Percentiles rank a stretch among this genome's conserved stretches.
phyloP scores from a whole-genome alignment of 2,113 vertebrate genomes.

The Motacilla tschutschensis region DNA sequence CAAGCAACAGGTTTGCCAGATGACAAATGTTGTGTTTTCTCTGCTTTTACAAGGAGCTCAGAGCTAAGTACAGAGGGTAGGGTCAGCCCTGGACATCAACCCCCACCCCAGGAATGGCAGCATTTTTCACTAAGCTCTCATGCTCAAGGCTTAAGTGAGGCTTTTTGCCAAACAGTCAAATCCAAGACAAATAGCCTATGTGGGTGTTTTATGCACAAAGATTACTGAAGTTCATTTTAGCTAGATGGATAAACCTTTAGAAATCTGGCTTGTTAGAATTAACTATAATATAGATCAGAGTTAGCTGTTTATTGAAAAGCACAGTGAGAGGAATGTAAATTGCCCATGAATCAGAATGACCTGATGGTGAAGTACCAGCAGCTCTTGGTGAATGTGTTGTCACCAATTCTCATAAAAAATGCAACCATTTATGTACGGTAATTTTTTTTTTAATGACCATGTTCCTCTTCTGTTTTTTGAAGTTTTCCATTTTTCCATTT shows the following conservation, averaged over 20 bases:
- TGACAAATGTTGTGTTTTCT: slow-evolving; percentile 84
- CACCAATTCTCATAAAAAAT: not conserved
- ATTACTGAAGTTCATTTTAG: slow-evolving; percentile 70
- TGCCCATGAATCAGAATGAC: not conserved
- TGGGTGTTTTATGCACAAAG: slow-evolving; percentile 72
- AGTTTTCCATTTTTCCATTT: not conserved
- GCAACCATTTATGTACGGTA: not conserved
- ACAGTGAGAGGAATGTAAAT: slow-evolving; percentile 8
- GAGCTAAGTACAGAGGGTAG: slow-evolving; percentile 69
- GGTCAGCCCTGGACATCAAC: slow-evolving; percentile 71
- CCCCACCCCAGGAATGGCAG: slow-evolving; percentile 47
- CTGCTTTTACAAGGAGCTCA: slow-evolving; percentile 73
- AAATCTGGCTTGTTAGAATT: slow-evolving; percentile 52
- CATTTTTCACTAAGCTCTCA: slow-evolving; percentile 71
- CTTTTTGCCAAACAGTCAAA: slow-evolving; percentile 69
- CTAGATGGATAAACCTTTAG: slow-evolving; percentile 66
- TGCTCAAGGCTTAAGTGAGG: slow-evolving; percentile 68
- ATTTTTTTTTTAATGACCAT: not conserved
- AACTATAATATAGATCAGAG: slow-evolving; percentile 53
- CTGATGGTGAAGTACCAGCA: not conserved
- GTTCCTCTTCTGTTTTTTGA: not conserved
- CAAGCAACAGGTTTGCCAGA: slow-evolving; percentile 77
- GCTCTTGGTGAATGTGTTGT: not conserved
- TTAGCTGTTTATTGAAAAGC: slow-evolving; percentile 44
- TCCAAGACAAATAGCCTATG: slow-evolving; percentile 73